Conservation (phyloP, 2,113 vertebrate genomes). For the Rhinolophus sinicus region DNA sequence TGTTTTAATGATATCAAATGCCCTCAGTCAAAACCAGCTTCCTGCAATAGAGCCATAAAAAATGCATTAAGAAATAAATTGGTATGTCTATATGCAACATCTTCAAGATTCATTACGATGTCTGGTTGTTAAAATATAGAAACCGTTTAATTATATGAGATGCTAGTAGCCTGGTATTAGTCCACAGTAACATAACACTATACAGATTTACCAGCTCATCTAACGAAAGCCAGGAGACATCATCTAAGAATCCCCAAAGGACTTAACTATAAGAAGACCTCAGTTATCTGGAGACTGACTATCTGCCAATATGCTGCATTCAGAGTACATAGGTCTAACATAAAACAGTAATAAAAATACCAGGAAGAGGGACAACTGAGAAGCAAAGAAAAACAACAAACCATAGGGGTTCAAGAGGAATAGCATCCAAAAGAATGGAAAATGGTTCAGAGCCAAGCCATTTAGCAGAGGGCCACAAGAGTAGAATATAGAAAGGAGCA, state of each 20-base stretch:
- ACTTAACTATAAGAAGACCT: background rate
- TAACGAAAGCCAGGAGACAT: background rate
- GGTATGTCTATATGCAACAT: background rate
- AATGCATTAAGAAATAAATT: constrained; percentile 67
- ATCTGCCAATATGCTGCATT: background rate
- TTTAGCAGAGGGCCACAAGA: background rate
- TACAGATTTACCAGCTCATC: constrained; percentile 57
- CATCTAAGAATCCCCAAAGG: background rate
- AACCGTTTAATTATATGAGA: constrained; percentile 48
- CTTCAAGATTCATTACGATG: constrained; percentile 65
- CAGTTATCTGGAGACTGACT: background rate
- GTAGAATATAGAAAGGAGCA: background rate
- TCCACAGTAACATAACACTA: background rate
- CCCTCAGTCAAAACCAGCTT: constrained; percentile 55
- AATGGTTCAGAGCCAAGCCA: background rate
- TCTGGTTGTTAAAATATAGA: constrained; percentile 60
- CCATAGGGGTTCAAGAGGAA: background rate
- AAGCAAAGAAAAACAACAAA: background rate
- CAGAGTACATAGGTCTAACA: background rate
- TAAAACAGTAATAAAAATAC: background rate
- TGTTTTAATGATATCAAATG: constrained; percentile 58
- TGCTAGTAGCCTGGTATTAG: constrained; percentile 45
- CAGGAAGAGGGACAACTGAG: background rate
- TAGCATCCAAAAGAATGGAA: background rate
- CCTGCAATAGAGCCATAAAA: constrained; percentile 65